phyloP scores from a whole-genome alignment of 2,113 vertebrate species.

The Erythrocercus mccallii region DNA sequence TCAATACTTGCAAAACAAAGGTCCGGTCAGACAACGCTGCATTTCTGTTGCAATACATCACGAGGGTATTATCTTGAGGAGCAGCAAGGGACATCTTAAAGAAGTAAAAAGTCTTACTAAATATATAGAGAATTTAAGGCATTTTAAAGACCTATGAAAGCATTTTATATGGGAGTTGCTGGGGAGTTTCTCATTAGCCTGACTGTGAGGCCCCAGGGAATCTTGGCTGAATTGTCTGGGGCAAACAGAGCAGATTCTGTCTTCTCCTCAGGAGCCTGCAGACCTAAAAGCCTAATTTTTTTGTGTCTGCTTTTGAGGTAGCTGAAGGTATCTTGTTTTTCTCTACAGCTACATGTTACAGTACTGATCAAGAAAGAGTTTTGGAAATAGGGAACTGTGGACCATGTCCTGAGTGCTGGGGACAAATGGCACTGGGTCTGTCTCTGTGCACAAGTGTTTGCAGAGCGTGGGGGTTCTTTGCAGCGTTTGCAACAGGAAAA shows the following conservation, averaged over 20 bases:
- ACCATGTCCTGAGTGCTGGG: not conserved
- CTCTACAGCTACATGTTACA: not conserved
- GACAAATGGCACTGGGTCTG: not conserved
- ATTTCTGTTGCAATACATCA: conserved; percentile 47
- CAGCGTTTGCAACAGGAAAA: not conserved
- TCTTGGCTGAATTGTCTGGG: conserved; percentile 61
- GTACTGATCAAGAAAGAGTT: not conserved
- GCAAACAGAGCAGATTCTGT: conserved; percentile 53
- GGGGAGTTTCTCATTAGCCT: conserved; percentile 72
- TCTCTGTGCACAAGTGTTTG: not conserved
- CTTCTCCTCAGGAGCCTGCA: conserved; percentile 44
- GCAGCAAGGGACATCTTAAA: conserved; percentile 66
- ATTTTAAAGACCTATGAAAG: conserved; percentile 76
- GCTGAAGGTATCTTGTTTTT: not conserved
- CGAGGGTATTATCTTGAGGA: conserved; percentile 28
- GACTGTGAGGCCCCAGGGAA: conserved; percentile 56
- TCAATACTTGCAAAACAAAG: not conserved
- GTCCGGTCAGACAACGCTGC: not conserved
- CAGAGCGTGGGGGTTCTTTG: not conserved
- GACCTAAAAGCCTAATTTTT: conserved; percentile 53
- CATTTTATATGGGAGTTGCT: conserved; percentile 64
- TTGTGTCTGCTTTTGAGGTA: not conserved
- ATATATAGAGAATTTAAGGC: conserved; percentile 73
- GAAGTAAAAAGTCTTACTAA: conserved; percentile 68
- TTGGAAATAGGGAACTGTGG: not conserved